Evolutionary conservation across 2,888 invertebrate species (phyloP), one percentile per base, ranked within the genome.

Genomic region (Netelia virgata): DNA sequence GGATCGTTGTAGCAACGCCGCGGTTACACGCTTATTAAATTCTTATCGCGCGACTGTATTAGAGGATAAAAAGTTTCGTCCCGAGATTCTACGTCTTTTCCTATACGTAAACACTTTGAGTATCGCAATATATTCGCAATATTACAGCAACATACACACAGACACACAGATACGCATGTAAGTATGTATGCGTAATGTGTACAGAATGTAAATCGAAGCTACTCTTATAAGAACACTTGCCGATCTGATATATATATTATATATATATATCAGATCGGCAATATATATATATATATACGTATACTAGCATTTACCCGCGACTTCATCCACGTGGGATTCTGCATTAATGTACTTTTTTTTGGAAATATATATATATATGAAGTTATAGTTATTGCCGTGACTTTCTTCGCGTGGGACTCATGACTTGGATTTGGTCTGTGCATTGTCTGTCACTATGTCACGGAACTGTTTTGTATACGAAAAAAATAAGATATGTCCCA

Each of bases 31-130:
- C 79, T 83, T 83, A 83, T 83, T 83, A 83, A 83, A 83, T 83
- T 83, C 79, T 83, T 83, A 83, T 83, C 79, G 74, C 83, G 74
- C 50, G 64, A 79, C 83, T 79, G 75, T 83, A 83, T 83, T 72
- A 83, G 79, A 79, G 75, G 83, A 75, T 79, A 83, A 83, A 83
- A 79, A 57, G 75, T 83, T 79, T 47, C 16, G 6, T 47, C 10
- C 28, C 41, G 63, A 69, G 78, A 78, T 66, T 75, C 41, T 8
- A 50, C 50, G 53, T 72, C 14, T 47, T 18, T 55, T 41, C 43
- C 18, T 50, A 6, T 63, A 23, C 11, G 47, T 20, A 59, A 20
- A 72, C 9, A 72, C 43, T 20, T 28, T 16, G 5, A 43, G 23
- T 14, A 23, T 43, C n/a, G 23, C 10, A 61, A 43, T 59, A 53